Base-by-base conservation (phyloP, 2,888 invertebrate genomes). In the Ceraclea dissimilis region DNA sequence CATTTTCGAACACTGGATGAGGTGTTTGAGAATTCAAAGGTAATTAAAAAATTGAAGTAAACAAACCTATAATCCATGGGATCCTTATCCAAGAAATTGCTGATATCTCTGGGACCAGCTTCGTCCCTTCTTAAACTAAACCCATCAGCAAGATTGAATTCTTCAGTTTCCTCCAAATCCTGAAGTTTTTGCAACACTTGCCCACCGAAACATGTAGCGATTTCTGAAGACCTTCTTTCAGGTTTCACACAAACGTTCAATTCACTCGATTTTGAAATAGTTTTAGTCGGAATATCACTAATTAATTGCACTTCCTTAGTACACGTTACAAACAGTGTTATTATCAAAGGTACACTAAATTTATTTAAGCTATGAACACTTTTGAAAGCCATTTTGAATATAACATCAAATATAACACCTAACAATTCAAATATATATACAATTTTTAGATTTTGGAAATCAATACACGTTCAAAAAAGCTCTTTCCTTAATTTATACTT, bases 51-150 rank as follows among this genome's bases (percentile, higher is more conserved):
- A 10, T 4, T 26, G 26, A 6, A 26, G 26, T 26, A 10, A 10
- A 26, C 26, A 20, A 79, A 86, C 79, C 86, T 79, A 59, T 87
- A 84, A 72, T 87, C 85, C 66, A 83, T 80, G 0, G 89, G 88
- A 72, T 89, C 85, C 60, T 84, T 84, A 64, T 88, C 86, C 62
- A 85, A 74, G 60, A 85, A 81, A 67, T 82, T 84, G 51, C 82
- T 76, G 57, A 84, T 74, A 58, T 85, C 83, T 52, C 89, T 79
- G 13, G 81, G 80, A 50, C 83, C 79, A 54, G 83, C 80, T 21
- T 82, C 83, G 65, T 84, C 83, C 65, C 83, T 80, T 1, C 81
- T 79, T 62, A 87, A 78, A 13, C 79, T 78, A 2, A 89, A 72
- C 13, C 84, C 85, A 31, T 76, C 79, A 0, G 83, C 79, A 55